Percentiles rank a stretch among this genome's conserved stretches.
Conservation (phyloP, 2,888 invertebrate genomes). For the Cheilosia vulpina region DNA sequence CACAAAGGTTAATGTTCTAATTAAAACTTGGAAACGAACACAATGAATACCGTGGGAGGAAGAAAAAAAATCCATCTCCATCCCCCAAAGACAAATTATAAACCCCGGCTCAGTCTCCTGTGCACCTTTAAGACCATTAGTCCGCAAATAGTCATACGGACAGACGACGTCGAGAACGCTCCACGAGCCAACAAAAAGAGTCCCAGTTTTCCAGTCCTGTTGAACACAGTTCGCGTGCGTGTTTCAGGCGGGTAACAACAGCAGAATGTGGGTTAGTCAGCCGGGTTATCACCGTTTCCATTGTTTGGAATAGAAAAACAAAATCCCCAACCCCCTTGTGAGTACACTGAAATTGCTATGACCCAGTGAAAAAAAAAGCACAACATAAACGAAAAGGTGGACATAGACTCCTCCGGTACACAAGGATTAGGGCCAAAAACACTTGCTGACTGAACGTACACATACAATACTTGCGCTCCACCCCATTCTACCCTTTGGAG, state of each 20-base stretch:
- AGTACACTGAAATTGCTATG: constrained; percentile 60
- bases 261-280: constrained; percentile 68
- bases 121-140: constrained; percentile 57
- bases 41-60: not conserved
- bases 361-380: constrained; percentile 43
- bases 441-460: constrained; percentile 9
- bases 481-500: constrained; percentile 7
- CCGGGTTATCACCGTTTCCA: constrained; percentile 9
- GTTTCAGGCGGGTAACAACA: constrained; percentile 49
- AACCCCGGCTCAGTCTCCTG: constrained; percentile 16
- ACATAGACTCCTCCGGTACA: constrained; percentile 25
- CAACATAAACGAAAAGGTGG: constrained; percentile 11
- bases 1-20: constrained; percentile 61
- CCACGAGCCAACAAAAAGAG: constrained; percentile 10
- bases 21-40: constrained; percentile 39
- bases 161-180: constrained; percentile 26
- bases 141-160: constrained; percentile 2
- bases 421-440: constrained; percentile 52
- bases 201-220: constrained; percentile 27
- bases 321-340: constrained; percentile 9
- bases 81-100: constrained; percentile 56
- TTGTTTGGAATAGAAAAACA: constrained; percentile 20
- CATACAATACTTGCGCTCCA: constrained; percentile 21
- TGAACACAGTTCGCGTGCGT: constrained; percentile 61
- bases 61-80: constrained; percentile 3